Percentiles rank a stretch among this genome's conserved stretches.
phyloP scores from a whole-genome alignment of 2,888 invertebrate species.

The Luperina nickerlii region DNA sequence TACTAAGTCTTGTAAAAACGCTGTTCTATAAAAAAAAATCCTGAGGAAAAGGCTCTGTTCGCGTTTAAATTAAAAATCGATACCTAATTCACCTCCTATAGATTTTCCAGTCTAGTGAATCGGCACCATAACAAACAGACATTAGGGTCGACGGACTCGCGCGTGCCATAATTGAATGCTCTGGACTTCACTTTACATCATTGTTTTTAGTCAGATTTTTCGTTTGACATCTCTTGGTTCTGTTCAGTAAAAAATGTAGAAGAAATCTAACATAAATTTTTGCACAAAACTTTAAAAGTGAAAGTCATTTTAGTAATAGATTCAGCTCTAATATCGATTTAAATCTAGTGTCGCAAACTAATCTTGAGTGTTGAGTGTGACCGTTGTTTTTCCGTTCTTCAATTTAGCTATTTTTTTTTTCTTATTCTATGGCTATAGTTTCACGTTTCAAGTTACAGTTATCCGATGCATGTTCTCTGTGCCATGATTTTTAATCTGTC shows the following conservation, averaged over 20 bases:
- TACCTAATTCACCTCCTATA: slow-evolving; percentile 78
- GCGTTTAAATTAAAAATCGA: slow-evolving; percentile 82
- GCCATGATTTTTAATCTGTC: background rate
- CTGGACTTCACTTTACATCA: slow-evolving; percentile 22
- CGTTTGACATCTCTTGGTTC: background rate
- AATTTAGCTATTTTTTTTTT: background rate
- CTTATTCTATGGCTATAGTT: background rate
- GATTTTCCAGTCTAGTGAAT: slow-evolving; percentile 83
- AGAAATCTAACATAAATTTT: background rate
- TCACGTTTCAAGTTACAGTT: background rate
- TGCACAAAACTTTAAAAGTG: background rate
- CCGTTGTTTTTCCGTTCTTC: background rate
- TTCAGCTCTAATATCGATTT: background rate
- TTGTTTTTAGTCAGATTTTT: background rate
- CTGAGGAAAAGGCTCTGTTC: slow-evolving; percentile 22
- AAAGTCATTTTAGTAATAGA: background rate
- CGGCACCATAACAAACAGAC: slow-evolving; percentile 76
- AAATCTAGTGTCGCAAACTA: background rate
- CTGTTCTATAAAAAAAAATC: slow-evolving; percentile 2
- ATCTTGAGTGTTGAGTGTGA: background rate
- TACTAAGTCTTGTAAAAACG: background rate
- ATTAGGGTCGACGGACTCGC: slow-evolving; percentile 73
- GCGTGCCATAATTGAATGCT: slow-evolving; percentile 56
- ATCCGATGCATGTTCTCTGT: background rate
- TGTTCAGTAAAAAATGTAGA: background rate